A percentile compares a stretch with the other conserved stretches of the same genome.
Evolutionary conservation across 2,113 vertebrate genomes (phyloP).

Genomic region (Thamnaconus septentrionalis): DNA sequence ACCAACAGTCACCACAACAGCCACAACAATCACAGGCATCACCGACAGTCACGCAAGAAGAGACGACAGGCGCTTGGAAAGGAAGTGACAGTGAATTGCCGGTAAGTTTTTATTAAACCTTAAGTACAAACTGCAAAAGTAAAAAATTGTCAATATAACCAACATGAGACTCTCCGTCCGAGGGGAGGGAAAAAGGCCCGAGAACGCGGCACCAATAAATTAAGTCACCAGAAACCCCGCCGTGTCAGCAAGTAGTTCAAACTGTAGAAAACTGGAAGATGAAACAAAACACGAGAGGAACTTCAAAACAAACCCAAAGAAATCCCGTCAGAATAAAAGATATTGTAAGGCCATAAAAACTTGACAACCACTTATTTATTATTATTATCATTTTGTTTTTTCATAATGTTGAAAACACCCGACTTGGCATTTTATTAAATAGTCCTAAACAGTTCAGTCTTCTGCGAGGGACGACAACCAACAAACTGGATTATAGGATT

Average conservation of each 20-base stretch:
- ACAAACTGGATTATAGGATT: slow-evolving; percentile 91
- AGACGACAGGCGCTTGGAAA: slow-evolving; percentile 41
- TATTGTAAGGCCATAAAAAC: slow-evolving; percentile 90
- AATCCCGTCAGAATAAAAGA: slow-evolving; percentile 74
- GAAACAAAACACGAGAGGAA: slow-evolving; percentile 74
- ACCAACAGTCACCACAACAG: too few species aligned
- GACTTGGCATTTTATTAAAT: slow-evolving; percentile 95
- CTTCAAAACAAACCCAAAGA: slow-evolving; percentile 66
- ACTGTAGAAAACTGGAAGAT: slow-evolving; percentile 88
- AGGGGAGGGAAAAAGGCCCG: slow-evolving; percentile 82
- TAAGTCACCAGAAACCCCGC: slow-evolving; percentile 88
- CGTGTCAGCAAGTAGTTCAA: slow-evolving; percentile 88
- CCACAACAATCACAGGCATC: not conserved
- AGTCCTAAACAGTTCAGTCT: slow-evolving; percentile 98
- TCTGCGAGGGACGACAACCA: slow-evolving; percentile 89
- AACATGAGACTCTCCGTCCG: slow-evolving; percentile 89
- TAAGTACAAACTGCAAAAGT: slow-evolving; percentile 99
- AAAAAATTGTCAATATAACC: slow-evolving; percentile 97
- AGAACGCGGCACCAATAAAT: slow-evolving; percentile 98
- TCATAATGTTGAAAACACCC: slow-evolving; percentile 85
- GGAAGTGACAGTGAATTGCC: slow-evolving; percentile 79
- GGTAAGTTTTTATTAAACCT: slow-evolving; percentile 99
- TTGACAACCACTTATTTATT: slow-evolving; percentile 84
- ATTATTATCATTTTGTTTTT: slow-evolving; percentile 38
- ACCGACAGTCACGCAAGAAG: slow-evolving; percentile 15